These are phyloP conservation scores for Anser cygnoides DNA, from an alignment of 2,113 vertebrate genomes.

Conservation along the genomic window DNA sequence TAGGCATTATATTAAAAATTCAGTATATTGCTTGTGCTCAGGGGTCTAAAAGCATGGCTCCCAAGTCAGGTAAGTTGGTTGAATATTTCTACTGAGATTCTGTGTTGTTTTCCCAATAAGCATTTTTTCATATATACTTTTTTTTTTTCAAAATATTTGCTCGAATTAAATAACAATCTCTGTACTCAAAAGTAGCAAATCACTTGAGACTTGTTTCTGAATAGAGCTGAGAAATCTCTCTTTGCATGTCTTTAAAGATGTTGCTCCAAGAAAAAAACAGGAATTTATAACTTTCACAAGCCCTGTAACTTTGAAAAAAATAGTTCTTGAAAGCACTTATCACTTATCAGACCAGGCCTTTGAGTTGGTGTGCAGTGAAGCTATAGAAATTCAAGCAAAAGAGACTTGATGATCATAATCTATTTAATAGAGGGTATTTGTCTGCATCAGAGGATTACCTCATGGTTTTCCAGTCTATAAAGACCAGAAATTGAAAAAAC, in stretches of 20 bases:
- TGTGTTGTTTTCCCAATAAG: slow-evolving; percentile 29
- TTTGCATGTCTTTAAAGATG: slow-evolving; percentile 44
- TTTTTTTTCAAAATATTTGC: slow-evolving; percentile 3
- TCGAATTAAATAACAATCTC: slow-evolving; percentile 39
- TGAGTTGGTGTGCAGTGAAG: neutral
- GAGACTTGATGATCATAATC: neutral
- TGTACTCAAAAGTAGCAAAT: slow-evolving; percentile 16
- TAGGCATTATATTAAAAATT: neutral
- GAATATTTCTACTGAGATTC: neutral
- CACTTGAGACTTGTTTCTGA: slow-evolving; percentile 34
- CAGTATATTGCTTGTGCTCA: neutral
- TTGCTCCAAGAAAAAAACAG: slow-evolving; percentile 46
- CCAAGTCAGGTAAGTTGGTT: neutral
- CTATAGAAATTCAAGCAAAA: neutral
- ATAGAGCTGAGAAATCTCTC: slow-evolving; percentile 42
- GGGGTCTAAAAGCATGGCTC: neutral
- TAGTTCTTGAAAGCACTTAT: neutral
- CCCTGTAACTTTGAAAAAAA: slow-evolving; percentile 34
- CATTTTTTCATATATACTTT: neutral
- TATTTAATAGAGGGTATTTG: neutral
- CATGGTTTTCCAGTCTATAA: neutral
- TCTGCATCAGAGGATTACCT: neutral
- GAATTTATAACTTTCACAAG: slow-evolving; percentile 11
- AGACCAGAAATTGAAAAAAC: neutral
- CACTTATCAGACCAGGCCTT: neutral